Conservation (phyloP, 1,140 invertebrate genomes). For the Eulimnadia texana region DNA sequence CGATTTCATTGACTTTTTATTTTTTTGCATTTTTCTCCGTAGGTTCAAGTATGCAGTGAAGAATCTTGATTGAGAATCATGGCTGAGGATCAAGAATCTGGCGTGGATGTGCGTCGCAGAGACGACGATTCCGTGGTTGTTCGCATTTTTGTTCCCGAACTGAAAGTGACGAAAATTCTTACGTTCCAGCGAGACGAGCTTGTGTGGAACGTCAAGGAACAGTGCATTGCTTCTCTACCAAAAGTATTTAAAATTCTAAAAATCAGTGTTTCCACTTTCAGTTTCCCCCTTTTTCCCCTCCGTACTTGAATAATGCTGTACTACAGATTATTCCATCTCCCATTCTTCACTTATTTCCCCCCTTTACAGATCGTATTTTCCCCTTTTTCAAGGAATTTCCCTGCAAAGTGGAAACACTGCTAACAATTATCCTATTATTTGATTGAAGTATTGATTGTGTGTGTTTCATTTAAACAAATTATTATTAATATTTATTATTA, state of each 20-base stretch:
- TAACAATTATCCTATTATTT: background rate
- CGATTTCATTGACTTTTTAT: background rate
- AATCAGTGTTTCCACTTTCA: background rate
- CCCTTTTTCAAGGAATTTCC: too few species aligned
- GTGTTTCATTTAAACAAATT: too few species aligned
- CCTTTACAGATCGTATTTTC: too few species aligned
- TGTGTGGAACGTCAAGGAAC: slow-evolving; percentile 95
- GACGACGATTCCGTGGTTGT: background rate
- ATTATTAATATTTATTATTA: background rate
- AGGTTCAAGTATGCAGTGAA: background rate
- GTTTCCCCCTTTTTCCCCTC: too few species aligned
- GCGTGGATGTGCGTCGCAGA: background rate
- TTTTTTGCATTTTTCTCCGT: background rate
- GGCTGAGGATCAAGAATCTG: background rate
- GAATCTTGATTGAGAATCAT: background rate
- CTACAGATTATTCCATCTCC: too few species aligned
- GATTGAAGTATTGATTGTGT: too few species aligned
- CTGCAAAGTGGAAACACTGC: too few species aligned
- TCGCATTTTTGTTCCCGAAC: slow-evolving; percentile 69
- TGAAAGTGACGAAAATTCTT: slow-evolving; percentile 90
- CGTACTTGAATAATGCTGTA: background rate
- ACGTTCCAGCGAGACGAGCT: slow-evolving; percentile 90
- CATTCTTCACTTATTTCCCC: too few species aligned
- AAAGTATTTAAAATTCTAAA: slow-evolving; percentile 52
- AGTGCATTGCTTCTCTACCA: slow-evolving; percentile 80